Base-by-base conservation (phyloP, 2,797 vertebrate species). In the Rhinella marina region DNA sequence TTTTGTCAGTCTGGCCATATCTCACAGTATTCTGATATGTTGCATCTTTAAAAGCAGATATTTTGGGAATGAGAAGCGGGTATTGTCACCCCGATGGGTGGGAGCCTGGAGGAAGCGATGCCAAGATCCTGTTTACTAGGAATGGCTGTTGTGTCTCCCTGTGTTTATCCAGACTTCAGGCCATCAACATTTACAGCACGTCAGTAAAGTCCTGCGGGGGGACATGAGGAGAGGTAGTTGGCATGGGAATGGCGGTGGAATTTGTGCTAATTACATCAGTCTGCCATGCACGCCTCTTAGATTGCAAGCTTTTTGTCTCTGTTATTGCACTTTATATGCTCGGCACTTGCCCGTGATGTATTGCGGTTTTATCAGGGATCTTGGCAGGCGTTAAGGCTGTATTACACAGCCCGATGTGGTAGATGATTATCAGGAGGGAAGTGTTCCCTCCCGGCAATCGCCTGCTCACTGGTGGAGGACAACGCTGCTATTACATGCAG, bases 61-160 rank as follows among this genome's bases (percentile, higher is more conserved):
- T 80, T 27, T 21, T 48, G 57, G 78, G 27, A 29, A 77, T 77
- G 73, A 81, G 59, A n/a, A 32, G 32, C 41, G 32, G 32, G 70
- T 25, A 73, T 72, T 73, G 27, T 29, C 73, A 2, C 78, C 77
- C 64, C 66, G 21, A 75, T 52, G 86, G 86, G 68, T 82, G 68
- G 66, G 68, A 29, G 17, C n/a, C 41, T n/a, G 13, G 13, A 61
- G 68, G 68, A 82, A 61, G 10, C 27, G 1, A 52, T 64, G 79
- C 68, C 79, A 87, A 75, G 57, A 82, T 87, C 68, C 86, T 87
- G 86, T 87, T 87, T 87, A 87, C 78, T 61, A 75, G 86, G 29
- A 72, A 19, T 9, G 11, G 17, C 27, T 73, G 29, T 81, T 72
- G 52, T 86, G 21, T 50, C 70, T 62, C 62, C 23, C 19, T 29